Percentiles rank a stretch among this genome's conserved stretches.
phyloP scores from a whole-genome alignment of 2,113 vertebrate species.

The Tinamus guttatus region DNA sequence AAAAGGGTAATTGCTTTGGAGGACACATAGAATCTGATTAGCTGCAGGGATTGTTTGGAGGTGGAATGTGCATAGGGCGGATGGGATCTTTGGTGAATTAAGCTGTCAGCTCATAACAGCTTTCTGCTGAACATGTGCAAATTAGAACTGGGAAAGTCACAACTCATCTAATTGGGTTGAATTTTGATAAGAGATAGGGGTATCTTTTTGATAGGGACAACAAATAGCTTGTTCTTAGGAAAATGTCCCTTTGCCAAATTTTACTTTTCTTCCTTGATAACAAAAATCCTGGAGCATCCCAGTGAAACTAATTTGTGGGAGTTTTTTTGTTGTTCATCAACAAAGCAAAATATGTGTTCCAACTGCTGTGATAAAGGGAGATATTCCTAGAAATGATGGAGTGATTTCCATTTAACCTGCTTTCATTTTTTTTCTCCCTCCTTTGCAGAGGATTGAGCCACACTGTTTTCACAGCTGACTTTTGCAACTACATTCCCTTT shows the following conservation, averaged over 20 bases:
- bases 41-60: slow-evolving; percentile 2
- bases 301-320: neutral
- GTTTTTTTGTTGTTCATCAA: neutral
- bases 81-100: slow-evolving; percentile 34
- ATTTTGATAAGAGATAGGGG: neutral
- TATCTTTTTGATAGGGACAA: neutral
- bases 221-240: neutral
- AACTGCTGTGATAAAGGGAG: neutral
- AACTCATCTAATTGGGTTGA: neutral
- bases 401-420: neutral
- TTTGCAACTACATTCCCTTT: neutral
- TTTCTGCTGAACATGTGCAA: slow-evolving; percentile 7
- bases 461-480: neutral
- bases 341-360: neutral
- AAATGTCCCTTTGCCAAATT: neutral
- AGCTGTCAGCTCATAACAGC: slow-evolving; percentile 4
- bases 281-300: neutral
- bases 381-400: neutral
- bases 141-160: neutral
- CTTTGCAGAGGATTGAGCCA: neutral
- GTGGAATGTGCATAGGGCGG: slow-evolving; percentile 22
- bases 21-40: neutral
- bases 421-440: neutral
- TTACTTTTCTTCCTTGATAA: neutral
- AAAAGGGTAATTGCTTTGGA: slow-evolving; percentile 15